Conservation (phyloP, 2,113 vertebrate genomes). For the Caranx ignobilis region DNA sequence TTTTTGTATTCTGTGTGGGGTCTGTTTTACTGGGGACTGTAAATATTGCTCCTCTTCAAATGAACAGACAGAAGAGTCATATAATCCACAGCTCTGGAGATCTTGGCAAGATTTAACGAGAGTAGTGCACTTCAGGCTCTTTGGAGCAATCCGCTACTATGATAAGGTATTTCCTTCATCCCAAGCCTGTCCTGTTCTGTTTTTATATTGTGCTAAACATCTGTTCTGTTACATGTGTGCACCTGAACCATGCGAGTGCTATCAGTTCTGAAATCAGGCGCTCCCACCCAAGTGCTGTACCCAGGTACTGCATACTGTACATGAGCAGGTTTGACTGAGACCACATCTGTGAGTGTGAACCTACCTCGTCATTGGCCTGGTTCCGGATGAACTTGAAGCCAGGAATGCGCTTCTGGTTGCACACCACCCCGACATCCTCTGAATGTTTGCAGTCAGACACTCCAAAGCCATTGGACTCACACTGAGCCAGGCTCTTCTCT, state of each 20-base stretch:
- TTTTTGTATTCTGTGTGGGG: not conserved
- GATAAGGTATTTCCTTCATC: conserved; percentile 53
- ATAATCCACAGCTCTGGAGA: conserved; percentile 9
- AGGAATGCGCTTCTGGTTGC: conserved; percentile 91
- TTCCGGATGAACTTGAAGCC: conserved; percentile 91
- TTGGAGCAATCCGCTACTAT: not conserved
- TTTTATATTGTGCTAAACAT: conserved; percentile 47
- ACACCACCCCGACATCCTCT: conserved; percentile 93
- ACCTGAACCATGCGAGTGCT: conserved; percentile 27
- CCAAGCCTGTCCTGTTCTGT: conserved; percentile 5
- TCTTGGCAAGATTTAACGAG: conserved; percentile 19
- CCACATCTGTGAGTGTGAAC: not conserved
- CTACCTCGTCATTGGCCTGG: conserved; percentile 87
- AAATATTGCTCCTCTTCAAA: not conserved
- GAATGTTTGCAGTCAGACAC: conserved; percentile 94
- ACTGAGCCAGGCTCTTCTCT: conserved; percentile 88
- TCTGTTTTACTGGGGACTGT: not conserved
- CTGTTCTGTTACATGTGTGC: conserved; percentile 38
- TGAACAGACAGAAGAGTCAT: not conserved
- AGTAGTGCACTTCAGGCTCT: conserved; percentile 2
- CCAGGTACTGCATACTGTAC: not conserved
- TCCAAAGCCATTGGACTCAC: conserved; percentile 92
- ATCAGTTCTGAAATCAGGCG: not conserved
- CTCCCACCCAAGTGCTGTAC: not conserved
- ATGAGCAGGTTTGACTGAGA: not conserved